A percentile compares a stretch with the other conserved stretches of the same genome.
These are phyloP conservation scores for Lithobates sylvaticus DNA, from an alignment of 2,797 vertebrate genomes.

Conservation along the genomic window DNA sequence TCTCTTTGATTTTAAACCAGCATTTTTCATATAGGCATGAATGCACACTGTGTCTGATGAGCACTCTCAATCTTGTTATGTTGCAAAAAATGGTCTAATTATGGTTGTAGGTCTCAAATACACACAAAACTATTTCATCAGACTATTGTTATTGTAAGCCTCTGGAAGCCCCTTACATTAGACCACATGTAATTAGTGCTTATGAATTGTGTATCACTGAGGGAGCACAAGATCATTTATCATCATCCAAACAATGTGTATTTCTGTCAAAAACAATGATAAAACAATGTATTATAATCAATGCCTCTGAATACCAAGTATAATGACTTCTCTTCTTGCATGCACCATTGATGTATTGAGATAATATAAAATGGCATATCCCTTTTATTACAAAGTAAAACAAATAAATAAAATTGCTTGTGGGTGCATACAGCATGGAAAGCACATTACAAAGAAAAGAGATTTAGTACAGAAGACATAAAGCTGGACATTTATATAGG, in stretches of 20 bases:
- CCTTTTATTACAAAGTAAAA: slow-evolving; percentile 11
- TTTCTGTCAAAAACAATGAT: slow-evolving; percentile 58
- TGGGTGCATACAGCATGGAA: slow-evolving; percentile 33
- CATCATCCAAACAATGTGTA: slow-evolving; percentile 42
- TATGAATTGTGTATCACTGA: slow-evolving; percentile 48
- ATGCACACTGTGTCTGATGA: background rate
- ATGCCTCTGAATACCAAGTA: slow-evolving; percentile 27
- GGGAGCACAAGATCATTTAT: slow-evolving; percentile 54
- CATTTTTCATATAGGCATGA: slow-evolving; percentile 5
- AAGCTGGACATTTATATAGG: background rate
- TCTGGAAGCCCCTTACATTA: slow-evolving; percentile 45
- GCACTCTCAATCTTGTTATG: slow-evolving; percentile 10
- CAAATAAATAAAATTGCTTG: slow-evolving; percentile 48
- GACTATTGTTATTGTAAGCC: slow-evolving; percentile 31
- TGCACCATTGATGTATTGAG: slow-evolving; percentile 21
- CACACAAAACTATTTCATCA: slow-evolving; percentile 15
- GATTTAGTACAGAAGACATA: background rate
- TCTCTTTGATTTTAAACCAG: background rate
- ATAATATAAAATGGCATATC: slow-evolving; percentile 20
- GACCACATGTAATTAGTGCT: slow-evolving; percentile 52
- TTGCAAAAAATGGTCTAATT: slow-evolving; percentile 8
- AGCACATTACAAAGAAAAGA: background rate
- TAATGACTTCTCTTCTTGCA: slow-evolving; percentile 53
- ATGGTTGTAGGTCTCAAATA: slow-evolving; percentile 24
- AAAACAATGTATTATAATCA: slow-evolving; percentile 54